Base-by-base conservation (phyloP, 2,888 invertebrate species). In the Timema cristinae region DNA sequence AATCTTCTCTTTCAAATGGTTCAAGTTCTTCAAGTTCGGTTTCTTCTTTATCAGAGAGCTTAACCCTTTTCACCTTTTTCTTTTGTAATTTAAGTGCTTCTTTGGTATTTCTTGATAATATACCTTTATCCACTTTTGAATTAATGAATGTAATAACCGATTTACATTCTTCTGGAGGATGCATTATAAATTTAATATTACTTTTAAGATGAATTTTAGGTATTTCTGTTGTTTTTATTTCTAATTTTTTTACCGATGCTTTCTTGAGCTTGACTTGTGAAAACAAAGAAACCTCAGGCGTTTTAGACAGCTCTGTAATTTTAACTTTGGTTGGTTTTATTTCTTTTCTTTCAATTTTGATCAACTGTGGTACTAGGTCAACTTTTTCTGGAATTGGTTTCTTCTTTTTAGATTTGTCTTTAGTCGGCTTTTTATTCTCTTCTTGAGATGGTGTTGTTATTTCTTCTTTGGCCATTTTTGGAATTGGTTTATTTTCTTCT, bases 171-270 rank as follows among this genome's bases (percentile, higher is more conserved):
- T 74, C 47, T 32, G 83, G 81, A 59, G 83, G 83, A 75, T 84
- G 84, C 67, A 83, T 83, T 5, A 84, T 81, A 77, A 85, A 85
- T 59, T 82, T 85, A n/a, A 92, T 90, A 75, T 89, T 85, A 80
- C 92, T 92, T 78, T 90, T 91, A 0, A 92, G 82, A 78, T 89
- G 85, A 70, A 90, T 84, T 80, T 89, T 90, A 0, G 90, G 91
- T 72, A 91, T 81, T 70, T 81, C 80, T 2, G 82, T 78, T 10
- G 80, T 75, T 52, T 81, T 77, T 8, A 79, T 73, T 75, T 84
- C 85, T 32, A 32, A 32, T 77, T 83, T 82, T 76, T 87, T 86
- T 13, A 82, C 80, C 48, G 82, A 77, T 1, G 86, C 82, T 78
- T 90, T 90, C 78, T 86, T 90, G 7, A 92, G 82, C 82, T 91